phyloP scores from a whole-genome alignment of 2,797 vertebrate genomes.

The Pseudochromis fuscus region DNA sequence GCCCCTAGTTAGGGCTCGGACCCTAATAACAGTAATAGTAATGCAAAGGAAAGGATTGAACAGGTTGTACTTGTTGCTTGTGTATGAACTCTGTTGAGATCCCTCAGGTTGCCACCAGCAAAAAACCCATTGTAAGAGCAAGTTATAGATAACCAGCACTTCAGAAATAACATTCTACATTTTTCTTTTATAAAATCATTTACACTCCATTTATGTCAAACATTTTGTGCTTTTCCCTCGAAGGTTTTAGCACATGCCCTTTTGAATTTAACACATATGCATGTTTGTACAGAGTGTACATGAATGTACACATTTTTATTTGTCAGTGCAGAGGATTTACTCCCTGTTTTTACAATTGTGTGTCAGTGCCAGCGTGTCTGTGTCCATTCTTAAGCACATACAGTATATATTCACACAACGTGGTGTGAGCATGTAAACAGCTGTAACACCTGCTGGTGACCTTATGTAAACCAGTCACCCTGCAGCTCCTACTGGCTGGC shows the following conservation, averaged over 20 bases:
- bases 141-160: no score
- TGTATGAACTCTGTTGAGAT: not conserved
- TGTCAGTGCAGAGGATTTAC: not conserved
- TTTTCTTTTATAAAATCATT: no score
- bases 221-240: no score
- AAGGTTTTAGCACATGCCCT: not conserved
- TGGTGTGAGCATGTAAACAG: constrained; percentile 29
- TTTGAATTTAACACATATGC: not conserved
- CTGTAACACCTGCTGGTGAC: constrained; percentile 64
- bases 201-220: no score
- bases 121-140: no score
- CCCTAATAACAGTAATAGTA: no score
- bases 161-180: no score
- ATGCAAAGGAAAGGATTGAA: not conserved
- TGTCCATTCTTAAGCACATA: not conserved
- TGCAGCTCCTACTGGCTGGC: constrained; percentile 61
- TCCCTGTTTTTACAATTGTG: not conserved
- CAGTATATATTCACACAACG: constrained; percentile 4
- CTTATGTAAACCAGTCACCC: constrained; percentile 69
- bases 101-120: not conserved
- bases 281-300: not conserved
- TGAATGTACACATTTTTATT: not conserved
- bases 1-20: no score
- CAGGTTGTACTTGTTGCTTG: not conserved
- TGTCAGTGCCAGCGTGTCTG: not conserved